Base-by-base conservation (phyloP, 1,140 invertebrate genomes). In the Trachymyrmex septentrionalis region DNA sequence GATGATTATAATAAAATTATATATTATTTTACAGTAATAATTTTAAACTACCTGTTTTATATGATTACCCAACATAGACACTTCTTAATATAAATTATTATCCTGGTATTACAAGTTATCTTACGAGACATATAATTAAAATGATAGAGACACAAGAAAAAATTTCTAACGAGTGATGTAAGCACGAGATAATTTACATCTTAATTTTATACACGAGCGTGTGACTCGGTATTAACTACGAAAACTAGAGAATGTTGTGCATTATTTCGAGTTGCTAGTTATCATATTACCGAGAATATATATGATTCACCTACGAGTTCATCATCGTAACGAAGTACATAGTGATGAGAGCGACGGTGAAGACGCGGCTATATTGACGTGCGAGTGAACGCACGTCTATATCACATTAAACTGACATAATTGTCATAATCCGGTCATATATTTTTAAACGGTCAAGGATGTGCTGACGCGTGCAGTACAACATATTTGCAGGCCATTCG, bases 271-370 rank as follows among this genome's bases (percentile, higher is more conserved):
- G 48, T 61, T 24, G 34, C 34, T 38, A 0, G 34, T 73, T 73
- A 82, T 82, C 67, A 30, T 24, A 48, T 61, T 82, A 82, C 80
- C 67, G 38, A 48, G 80, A 82, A 82, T 61, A 82, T 30, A 34
- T 30, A 50, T 82, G 80, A 82, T 82, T 82, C 80, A 82, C 16
- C 67, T 73, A 82, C 80, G 24, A 82, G 50, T 73, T 61, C 67
- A 82, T 82, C 67, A 67, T 10, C 19, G 55, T 61, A 72, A 82
- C 12, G 44, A 30, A 78, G 59, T 50, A 50, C 21, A 24, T 34
- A 24, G 53, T 12, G 57, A 12, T 19, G 55, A 53, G 67, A 73
- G 38, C 67, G 69, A 21, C 53, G 67, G 21, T 30, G 12, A 72
- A 44, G 30, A 81, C 64, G 63, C 63, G 5, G 30, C 48, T n/a